Evolutionary conservation across 2,888 invertebrate genomes (phyloP).

Genomic region (Drosophila paramelanica): DNA sequence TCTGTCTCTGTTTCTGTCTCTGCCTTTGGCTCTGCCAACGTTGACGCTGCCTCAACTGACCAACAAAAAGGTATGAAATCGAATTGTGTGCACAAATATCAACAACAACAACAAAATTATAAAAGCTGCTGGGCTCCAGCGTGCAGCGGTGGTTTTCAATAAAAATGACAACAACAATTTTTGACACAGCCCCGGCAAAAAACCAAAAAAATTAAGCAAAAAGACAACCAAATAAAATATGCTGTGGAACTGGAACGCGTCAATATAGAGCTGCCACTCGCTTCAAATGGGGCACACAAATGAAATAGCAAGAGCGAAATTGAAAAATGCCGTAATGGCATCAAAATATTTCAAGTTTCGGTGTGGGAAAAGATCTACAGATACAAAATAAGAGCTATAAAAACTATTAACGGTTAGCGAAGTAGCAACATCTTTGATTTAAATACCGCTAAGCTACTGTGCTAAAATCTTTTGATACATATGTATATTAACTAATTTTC

Average conservation of each 20-base stretch:
- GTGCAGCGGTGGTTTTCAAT: conserved; percentile 61
- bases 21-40: conserved; percentile 17
- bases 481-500: conserved; percentile 36
- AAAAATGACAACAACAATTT: conserved; percentile 72
- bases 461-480: conserved; percentile 12
- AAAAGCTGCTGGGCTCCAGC: conserved; percentile 45
- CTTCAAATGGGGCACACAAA: conserved; percentile 50
- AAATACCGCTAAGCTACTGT: conserved; percentile 39
- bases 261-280: conserved; percentile 43
- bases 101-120: conserved; percentile 60
- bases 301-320: conserved; percentile 61
- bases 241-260: conserved; percentile 50
- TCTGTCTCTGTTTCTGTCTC: conserved; percentile 22
- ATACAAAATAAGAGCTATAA: conserved; percentile 38
- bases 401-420: conserved; percentile 33
- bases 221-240: conserved; percentile 52
- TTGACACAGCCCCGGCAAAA: conserved; percentile 56
- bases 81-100: conserved; percentile 73
- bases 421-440: conserved; percentile 28
- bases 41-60: conserved; percentile 26
- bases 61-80: conserved; percentile 71
- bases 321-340: conserved; percentile 50
- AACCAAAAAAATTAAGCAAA: conserved; percentile 5
- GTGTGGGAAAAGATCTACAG: conserved; percentile 57
- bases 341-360: conserved; percentile 43